Base-by-base conservation (phyloP, 2,797 vertebrate species). In the Acipenser transmontanus region DNA sequence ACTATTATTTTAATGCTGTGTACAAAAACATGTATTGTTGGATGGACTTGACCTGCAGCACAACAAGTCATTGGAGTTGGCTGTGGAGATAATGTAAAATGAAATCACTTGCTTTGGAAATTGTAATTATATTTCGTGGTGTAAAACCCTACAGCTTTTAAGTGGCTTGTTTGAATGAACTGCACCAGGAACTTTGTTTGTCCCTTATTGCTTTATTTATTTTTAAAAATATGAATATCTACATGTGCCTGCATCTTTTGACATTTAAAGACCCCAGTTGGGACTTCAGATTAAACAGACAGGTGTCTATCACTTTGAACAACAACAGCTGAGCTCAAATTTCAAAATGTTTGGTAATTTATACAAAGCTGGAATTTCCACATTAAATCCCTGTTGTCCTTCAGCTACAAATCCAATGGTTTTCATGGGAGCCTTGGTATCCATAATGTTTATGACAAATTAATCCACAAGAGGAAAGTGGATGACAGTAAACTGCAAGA, bases 361-460 rank as follows among this genome's bases (percentile, higher is more conserved):
- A 74, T 72, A 69, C 71, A 69, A 82, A 60, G 47, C 64, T 72
- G 66, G 34, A 71, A 10, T 64, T 80, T 76, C 70, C 70, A 82
- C 69, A 77, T 70, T 74, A 92, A 91, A 86, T 89, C 82, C 80
- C 78, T 74, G 79, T 78, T 71, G 76, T 82, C 81, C 81, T 91
- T 86, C 88, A 77, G 81, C 84, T 90, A 84, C 67, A 84, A 88
- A 87, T 84, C 77, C 86, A 81, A 82, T 85, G 80, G 71, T 73
- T 91, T 91, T 89, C 78, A 85, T 72, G 78, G 87, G 70, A 85
- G 85, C 90, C 79, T 84, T 78, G 80, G 82, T 88, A 85, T 91
- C 90, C 85, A 82, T 88, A 92, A 92, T 90, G 78, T 89, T 92
- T 81, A 77, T 77, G 80, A 87, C 76, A 94, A 91, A 92, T 90